Conservation (phyloP, 1,140 invertebrate genomes). For the Plutomurus gul region DNA sequence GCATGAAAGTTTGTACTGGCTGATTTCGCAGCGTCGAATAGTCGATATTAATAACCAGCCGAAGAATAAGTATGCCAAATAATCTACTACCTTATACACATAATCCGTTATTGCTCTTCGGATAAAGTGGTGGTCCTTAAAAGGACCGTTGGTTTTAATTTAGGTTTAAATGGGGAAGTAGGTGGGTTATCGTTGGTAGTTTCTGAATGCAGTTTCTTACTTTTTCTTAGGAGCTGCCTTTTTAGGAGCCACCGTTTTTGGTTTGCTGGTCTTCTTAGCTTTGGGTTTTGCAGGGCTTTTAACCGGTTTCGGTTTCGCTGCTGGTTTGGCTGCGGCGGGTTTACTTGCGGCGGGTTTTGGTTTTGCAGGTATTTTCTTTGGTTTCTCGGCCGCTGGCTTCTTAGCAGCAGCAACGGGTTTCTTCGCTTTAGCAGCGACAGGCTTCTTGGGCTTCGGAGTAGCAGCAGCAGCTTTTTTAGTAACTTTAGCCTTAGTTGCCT, state of each 20-base stretch:
- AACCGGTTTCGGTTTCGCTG: conserved; percentile 32
- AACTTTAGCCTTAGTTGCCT: conserved; percentile 14
- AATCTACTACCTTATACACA: not conserved
- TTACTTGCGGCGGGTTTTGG: not conserved
- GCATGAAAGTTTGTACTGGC: too few relatives aligned
- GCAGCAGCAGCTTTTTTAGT: conserved; percentile 48
- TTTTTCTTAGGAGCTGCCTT: conserved; percentile 1
- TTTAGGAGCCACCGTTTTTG: not conserved
- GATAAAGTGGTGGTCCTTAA: conserved; percentile 44
- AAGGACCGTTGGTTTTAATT: conserved; percentile 44
- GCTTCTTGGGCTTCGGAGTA: conserved; percentile 47
- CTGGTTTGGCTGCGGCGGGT: not conserved
- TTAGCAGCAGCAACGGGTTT: conserved; percentile 45
- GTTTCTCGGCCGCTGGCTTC: not conserved
- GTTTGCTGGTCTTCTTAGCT: not conserved
- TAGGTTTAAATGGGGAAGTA: not conserved
- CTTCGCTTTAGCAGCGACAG: conserved; percentile 45
- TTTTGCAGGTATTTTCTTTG: not conserved
- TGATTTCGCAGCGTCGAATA: too few relatives aligned
- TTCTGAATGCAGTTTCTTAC: not conserved
- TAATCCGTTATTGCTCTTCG: conserved; percentile 38
- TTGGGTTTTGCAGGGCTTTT: not conserved
- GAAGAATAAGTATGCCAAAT: not conserved
- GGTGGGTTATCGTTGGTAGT: not conserved
- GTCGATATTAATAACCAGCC: too few relatives aligned